Evolutionary conservation across 2,888 invertebrate species (phyloP).

Genomic region (Rutpela maculata): DNA sequence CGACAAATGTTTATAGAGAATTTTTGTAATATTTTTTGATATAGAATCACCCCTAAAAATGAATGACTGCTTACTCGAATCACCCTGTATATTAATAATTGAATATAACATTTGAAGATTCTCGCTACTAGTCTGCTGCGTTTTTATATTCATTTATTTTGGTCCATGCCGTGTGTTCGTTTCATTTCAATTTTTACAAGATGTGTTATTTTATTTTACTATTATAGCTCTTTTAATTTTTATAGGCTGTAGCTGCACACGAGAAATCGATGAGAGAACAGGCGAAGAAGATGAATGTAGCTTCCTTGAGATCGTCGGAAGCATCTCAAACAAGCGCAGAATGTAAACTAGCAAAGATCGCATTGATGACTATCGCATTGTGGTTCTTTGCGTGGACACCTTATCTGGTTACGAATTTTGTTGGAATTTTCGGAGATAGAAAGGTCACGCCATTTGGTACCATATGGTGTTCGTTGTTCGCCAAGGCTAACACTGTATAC

Average conservation of each 20-base stretch:
- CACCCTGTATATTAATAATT: no score
- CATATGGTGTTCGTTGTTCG: constrained; percentile 93
- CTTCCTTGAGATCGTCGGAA: constrained; percentile 88
- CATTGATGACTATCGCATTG: constrained; percentile 90
- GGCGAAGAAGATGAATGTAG: constrained; percentile 95
- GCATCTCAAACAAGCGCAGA: constrained; percentile 88
- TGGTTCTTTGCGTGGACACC: constrained; percentile 97
- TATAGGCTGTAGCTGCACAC: constrained; percentile 86
- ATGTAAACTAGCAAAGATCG: constrained; percentile 92
- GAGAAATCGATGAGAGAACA: constrained; percentile 92
- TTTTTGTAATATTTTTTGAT: no score
- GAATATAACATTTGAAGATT: no score
- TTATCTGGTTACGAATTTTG: constrained; percentile 88
- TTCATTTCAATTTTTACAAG: no score
- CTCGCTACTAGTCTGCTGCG: no score
- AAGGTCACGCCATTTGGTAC: constrained; percentile 87
- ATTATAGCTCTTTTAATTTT: constrained; percentile 41
- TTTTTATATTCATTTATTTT: no score
- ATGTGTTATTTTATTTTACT: no score
- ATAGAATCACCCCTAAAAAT: no score
- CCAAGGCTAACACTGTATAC: constrained; percentile 93
- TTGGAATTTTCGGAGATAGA: constrained; percentile 85
- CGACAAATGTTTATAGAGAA: no score
- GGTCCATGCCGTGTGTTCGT: no score
- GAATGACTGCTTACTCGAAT: no score